Base-by-base conservation (phyloP, 1,140 invertebrate genomes). In the Drosophila oshimai region DNA sequence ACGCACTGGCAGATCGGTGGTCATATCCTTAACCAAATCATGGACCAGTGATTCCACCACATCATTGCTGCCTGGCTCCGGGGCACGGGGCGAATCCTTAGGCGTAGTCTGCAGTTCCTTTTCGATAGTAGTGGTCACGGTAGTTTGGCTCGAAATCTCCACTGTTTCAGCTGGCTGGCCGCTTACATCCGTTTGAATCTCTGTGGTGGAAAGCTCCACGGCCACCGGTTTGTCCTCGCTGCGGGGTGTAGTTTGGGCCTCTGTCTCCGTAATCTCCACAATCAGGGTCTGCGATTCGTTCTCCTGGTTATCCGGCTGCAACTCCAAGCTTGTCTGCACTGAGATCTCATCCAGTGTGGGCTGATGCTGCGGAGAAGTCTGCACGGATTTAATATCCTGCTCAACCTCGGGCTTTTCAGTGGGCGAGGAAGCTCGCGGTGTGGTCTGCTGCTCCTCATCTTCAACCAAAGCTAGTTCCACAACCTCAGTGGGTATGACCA, bases 281-380 rank as follows among this genome's bases (percentile, higher is more conserved):
- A 77, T 39, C 26, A 89, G 13, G 0, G 91, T 91, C 29, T 91
- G 91, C 3, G 81, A 80, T 45, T 91, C 91, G 9, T 67, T 78
- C 39, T 91, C 90, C 24, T 77, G 75, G 20, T 69, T 88, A 0
- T 87, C 74, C 0, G 87, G 74, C 53, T 89, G 89, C 24, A 76
- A 39, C 50, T 92, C 91, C 36, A 92, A 51, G 24, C 91, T 91
- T 0, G 92, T 91, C 89, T 93, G 92, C 15, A 91, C 83, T 0
- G 86, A 86, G 4, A 73, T 90, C 67, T 92, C 92, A 41, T 83
- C 74, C 10, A 92, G 89, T 31, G 86, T 79, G 3, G 84, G 89
- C 10, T 83, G 78, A 58, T 92, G 77, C 79, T 94, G 93, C 3
- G 93, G 93, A 4, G 93, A 93, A 13, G 94, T 95, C 91, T 95